Evolutionary conservation across 2,888 invertebrate genomes (phyloP).

Genomic region (Neoaliturus tenellus): DNA sequence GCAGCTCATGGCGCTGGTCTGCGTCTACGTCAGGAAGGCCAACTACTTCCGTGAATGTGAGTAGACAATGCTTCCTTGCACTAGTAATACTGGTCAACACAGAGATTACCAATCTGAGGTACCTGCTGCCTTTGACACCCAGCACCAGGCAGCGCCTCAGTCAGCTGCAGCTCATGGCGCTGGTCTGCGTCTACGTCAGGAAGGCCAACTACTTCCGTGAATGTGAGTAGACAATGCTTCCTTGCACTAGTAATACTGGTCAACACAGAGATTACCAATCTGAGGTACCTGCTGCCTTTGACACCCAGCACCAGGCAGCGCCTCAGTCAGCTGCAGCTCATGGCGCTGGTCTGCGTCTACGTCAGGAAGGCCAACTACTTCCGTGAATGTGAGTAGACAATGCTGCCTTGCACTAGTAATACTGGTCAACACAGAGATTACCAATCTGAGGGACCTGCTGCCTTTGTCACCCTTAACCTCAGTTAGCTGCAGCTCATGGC

Average conservation of each 20-base stretch:
- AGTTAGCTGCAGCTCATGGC: slow-evolving; percentile 99
- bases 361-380: slow-evolving; percentile 99
- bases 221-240: no score
- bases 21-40: slow-evolving; percentile 98
- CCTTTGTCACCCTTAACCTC: slow-evolving; percentile 97
- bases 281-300: slow-evolving; percentile 96
- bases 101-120: slow-evolving; percentile 97
- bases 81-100: slow-evolving; percentile 99
- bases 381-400: slow-evolving; percentile 96
- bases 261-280: slow-evolving; percentile 98
- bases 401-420: no score
- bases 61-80: no score
- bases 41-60: slow-evolving; percentile 99
- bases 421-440: slow-evolving; percentile 99
- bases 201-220: slow-evolving; percentile 99
- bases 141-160: slow-evolving; percentile 99
- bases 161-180: slow-evolving; percentile 98
- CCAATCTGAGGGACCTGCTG: slow-evolving; percentile 95
- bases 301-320: slow-evolving; percentile 97
- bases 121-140: slow-evolving; percentile 96
- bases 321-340: slow-evolving; percentile 98
- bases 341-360: slow-evolving; percentile 99
- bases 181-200: slow-evolving; percentile 98
- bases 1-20: slow-evolving; percentile 98
- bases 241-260: no score